Conservation (phyloP, 35 echinoderm and acorn worm species). For the Strongylocentrotus purpuratus region DNA sequence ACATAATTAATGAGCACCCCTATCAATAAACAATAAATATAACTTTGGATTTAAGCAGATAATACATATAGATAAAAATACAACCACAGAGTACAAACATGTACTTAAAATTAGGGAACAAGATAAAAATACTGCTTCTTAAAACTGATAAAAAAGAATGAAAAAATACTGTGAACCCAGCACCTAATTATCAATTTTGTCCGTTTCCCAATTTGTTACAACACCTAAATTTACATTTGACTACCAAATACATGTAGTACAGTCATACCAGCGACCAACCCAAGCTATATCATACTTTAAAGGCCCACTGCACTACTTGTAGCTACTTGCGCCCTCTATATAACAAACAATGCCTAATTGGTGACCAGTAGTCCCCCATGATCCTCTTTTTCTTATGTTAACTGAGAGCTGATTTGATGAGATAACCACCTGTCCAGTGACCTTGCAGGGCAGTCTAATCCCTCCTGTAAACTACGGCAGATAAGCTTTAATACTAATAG, state of each 20-base stretch:
- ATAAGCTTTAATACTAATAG: too few species aligned
- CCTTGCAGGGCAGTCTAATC: too few species aligned
- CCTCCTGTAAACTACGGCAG: too few species aligned
- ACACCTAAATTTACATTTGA: not conserved
- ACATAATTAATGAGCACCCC: not conserved
- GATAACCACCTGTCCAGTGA: too few species aligned
- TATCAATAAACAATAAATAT: not conserved
- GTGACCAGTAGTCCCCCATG: too few species aligned
- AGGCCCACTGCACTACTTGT: too few species aligned
- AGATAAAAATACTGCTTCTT: not conserved
- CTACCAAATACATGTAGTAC: not conserved
- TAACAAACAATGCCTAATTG: too few species aligned
- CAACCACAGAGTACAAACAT: not conserved
- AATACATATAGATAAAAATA: not conserved
- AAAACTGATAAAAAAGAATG: not conserved
- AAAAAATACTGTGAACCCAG: not conserved
- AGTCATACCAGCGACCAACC: not conserved
- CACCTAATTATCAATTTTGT: not conserved
- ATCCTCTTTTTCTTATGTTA: too few species aligned
- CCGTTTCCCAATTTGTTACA: not conserved
- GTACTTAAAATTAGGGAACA: not conserved
- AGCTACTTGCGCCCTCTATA: too few species aligned
- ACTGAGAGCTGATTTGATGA: too few species aligned
- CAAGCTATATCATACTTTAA: too few species aligned
- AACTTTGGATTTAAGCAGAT: not conserved